Evolutionary conservation across 2,113 vertebrate genomes (phyloP), one percentile per base, ranked within the genome.

Genomic region (Cryptoleucopteryx plumbea): DNA sequence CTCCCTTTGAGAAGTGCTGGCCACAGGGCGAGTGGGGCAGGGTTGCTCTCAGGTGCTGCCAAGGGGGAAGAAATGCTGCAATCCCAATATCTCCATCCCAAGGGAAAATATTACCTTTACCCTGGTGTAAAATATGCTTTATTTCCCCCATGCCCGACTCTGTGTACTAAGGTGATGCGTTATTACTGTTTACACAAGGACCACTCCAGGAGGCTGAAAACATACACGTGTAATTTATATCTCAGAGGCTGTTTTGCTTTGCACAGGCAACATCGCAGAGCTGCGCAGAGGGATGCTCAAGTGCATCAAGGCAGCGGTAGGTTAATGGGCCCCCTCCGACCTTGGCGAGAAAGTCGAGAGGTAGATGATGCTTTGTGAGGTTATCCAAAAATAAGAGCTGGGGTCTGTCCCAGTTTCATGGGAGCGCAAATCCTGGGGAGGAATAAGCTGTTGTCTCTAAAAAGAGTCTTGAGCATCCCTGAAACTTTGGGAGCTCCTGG

Each of bases 121-220:
- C 16, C 38, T 55, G n/a, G 32, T 29, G 73, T 34, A 8, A 90
- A 82, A 43, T 16, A 10, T 15, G 2, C 17, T 45, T 23, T 11
- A 7, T 25, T 43, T n/a, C 26, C 81, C 29, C 43, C 3, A 0
- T 11, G 58, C 52, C 27, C 21, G 2, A 9, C 65, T 27, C 48
- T 2, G 10, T 7, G 29, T 59, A 62, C 61, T 55, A 7, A 19
- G 48, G 27, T 13, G 16, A 12, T 0, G 0, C 3, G 42, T 11
- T 11, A 7, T 34, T 20, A 4, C 29, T 40, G 36, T 26, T 55
- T 36, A 17, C 82, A 22, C 23, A 10, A 2, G 38, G n/a, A 26
- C 22, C 36, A 2, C 42, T 47, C 26, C 47, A n/a, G 43, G 45
- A 55, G 50, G 18, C 63, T 93, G 74, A 25, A 13, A 85, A 26